A percentile compares a stretch with the other conserved stretches of the same genome.
Evolutionary conservation across 37 sponge, comb jelly and placozoan genomes (phyloP).

Genomic region (Oopsacas minuta): DNA sequence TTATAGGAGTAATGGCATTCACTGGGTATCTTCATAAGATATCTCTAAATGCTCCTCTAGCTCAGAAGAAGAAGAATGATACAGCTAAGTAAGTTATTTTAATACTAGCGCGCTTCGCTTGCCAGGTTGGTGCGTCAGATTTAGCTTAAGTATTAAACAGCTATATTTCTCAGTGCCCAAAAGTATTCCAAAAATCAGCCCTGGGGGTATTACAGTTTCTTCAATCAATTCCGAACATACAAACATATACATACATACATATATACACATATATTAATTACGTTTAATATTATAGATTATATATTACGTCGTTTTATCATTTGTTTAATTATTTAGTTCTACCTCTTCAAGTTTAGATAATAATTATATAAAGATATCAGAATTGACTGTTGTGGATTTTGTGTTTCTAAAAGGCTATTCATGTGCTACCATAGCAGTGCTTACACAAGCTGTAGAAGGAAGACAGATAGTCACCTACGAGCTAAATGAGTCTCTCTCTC

Average conservation of each 20-base stretch:
- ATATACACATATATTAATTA: no score
- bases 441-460: not conserved
- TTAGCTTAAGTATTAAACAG: no score
- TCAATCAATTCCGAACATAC: no score
- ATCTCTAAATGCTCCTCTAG: not conserved
- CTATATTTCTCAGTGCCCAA: no score
- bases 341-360: not conserved
- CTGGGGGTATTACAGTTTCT: no score
- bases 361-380: not conserved
- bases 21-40: not conserved
- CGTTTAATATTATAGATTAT: no score
- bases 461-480: not conserved
- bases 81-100: not conserved
- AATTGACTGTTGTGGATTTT: slow-evolving; percentile 20
- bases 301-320: no score
- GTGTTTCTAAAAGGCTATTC: slow-evolving; percentile 26
- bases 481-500: not conserved
- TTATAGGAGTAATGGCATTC: not conserved
- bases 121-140: no score
- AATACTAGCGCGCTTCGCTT: not conserved
- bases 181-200: no score
- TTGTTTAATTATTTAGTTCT: not conserved
- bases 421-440: slow-evolving; percentile 20
- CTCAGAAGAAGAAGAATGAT: not conserved
- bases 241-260: no score